phyloP scores from a whole-genome alignment of 2,888 invertebrate genomes.

The Pammene aurita region DNA sequence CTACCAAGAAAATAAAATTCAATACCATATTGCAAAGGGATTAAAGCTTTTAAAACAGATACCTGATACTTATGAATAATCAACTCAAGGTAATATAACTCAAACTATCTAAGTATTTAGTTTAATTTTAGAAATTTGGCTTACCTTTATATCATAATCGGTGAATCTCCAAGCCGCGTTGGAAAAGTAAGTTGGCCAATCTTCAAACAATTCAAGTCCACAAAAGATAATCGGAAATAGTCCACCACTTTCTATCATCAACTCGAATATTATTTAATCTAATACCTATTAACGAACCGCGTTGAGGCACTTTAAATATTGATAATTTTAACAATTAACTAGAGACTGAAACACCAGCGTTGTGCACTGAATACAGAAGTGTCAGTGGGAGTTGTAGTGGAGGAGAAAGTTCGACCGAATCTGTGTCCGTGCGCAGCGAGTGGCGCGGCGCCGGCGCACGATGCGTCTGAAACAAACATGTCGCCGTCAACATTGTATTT shows the following conservation, averaged over 20 bases:
- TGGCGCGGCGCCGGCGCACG: conserved; percentile 39
- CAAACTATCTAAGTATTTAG: too few species aligned
- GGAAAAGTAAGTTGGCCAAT: conserved; percentile 54
- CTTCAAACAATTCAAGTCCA: conserved; percentile 52
- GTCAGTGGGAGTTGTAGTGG: conserved; percentile 41
- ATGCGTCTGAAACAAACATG: conserved; percentile 48
- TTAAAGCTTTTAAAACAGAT: too few species aligned
- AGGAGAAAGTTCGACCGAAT: conserved; percentile 44
- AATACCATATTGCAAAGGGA: too few species aligned
- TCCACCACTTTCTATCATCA: conserved; percentile 38
- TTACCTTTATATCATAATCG: conserved; percentile 75
- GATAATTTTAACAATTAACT: conserved; percentile 46
- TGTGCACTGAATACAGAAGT: conserved; percentile 48
- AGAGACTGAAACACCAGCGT: conserved; percentile 48
- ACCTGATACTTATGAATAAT: too few species aligned
- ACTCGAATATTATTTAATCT: conserved; percentile 40
- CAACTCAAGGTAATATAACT: too few species aligned
- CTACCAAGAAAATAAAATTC: too few species aligned
- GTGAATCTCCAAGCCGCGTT: conserved; percentile 55
- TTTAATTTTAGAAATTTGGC: conserved; percentile 41
- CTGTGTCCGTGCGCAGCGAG: conserved; percentile 29
- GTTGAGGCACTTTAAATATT: conserved; percentile 58
- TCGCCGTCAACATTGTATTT: conserved; percentile 22
- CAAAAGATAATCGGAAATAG: conserved; percentile 38
- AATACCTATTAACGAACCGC: conserved; percentile 49